A percentile compares a stretch with the other conserved stretches of the same genome.
Evolutionary conservation across 2,888 invertebrate species (phyloP).

Genomic region (Lithophane semibrunnea): DNA sequence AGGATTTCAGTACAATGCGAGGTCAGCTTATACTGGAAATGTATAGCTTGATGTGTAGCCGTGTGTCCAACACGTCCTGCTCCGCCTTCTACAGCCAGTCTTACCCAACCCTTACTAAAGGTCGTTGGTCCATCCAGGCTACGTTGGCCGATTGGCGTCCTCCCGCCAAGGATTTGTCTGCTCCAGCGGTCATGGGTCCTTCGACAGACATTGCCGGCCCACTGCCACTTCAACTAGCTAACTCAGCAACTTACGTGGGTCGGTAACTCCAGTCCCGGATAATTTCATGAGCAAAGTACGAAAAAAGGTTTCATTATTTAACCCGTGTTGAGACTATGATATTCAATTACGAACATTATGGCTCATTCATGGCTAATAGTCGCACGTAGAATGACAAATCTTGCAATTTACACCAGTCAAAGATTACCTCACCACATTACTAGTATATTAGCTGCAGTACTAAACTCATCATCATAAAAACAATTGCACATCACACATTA

Average conservation of each 20-base stretch:
- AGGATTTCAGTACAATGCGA: too few relatives aligned
- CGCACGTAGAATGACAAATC: slow-evolving; percentile 19
- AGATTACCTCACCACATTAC: slow-evolving; percentile 13
- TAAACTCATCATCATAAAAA: slow-evolving; percentile 41
- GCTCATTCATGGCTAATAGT: neutral
- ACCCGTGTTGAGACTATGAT: neutral
- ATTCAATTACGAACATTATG: neutral
- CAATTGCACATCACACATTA: slow-evolving; percentile 28
- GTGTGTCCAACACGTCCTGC: neutral
- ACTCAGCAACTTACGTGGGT: neutral
- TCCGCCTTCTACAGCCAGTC: neutral
- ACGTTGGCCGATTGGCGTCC: neutral
- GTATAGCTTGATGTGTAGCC: too few relatives aligned
- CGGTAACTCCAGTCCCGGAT: neutral
- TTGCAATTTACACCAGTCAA: neutral
- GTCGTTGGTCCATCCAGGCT: neutral
- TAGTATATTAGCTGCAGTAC: neutral
- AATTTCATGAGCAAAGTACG: neutral
- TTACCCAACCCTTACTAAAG: neutral
- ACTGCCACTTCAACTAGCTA: neutral
- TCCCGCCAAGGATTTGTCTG: neutral
- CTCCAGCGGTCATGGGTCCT: neutral
- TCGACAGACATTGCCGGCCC: neutral
- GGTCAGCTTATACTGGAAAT: too few relatives aligned
- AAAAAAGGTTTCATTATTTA: neutral